These are phyloP conservation scores for Romanogobio albipinnatus DNA, from an alignment of 2,113 vertebrate genomes.

Conservation along the genomic window DNA sequence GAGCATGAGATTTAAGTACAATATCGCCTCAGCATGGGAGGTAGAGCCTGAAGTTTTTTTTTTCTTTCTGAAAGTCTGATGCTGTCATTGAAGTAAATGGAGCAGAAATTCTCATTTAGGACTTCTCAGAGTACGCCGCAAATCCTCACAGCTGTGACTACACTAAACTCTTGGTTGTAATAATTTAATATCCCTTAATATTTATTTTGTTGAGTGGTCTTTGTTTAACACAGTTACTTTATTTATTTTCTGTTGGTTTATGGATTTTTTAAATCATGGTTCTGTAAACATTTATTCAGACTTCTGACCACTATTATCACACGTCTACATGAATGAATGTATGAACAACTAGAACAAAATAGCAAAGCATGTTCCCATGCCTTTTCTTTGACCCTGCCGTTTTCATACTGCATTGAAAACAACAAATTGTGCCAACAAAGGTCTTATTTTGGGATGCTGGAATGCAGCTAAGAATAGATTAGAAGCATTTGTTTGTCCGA, in stretches of 20 bases:
- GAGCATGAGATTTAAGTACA: conserved; percentile 82
- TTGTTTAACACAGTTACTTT: not conserved
- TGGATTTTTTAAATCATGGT: not conserved
- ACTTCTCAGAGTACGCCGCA: conserved; percentile 43
- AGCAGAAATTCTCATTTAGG: conserved; percentile 76
- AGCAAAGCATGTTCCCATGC: not conserved
- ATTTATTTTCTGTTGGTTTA: not conserved
- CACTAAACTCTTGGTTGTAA: not conserved
- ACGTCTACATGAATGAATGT: not conserved
- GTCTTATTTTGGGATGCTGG: conserved; percentile 23
- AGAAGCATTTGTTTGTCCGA: conserved; percentile 7
- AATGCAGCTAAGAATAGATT: conserved; percentile 28
- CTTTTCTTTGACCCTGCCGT: conserved; percentile 5
- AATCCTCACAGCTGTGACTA: conserved; percentile 9
- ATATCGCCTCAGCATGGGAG: conserved; percentile 80
- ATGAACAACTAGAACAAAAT: not conserved
- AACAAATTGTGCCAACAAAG: conserved; percentile 13
- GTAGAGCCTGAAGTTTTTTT: conserved; percentile 60
- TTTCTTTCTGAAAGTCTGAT: conserved; percentile 66
- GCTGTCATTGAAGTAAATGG: conserved; percentile 75
- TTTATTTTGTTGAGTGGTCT: not conserved
- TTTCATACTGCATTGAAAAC: conserved; percentile 8
- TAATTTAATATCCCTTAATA: not conserved
- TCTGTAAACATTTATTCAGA: not conserved
- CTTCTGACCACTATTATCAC: not conserved